A percentile compares a stretch with the other conserved stretches of the same genome.
Evolutionary conservation across 2,113 vertebrate genomes (phyloP).

Genomic region (Ameiurus melas): DNA sequence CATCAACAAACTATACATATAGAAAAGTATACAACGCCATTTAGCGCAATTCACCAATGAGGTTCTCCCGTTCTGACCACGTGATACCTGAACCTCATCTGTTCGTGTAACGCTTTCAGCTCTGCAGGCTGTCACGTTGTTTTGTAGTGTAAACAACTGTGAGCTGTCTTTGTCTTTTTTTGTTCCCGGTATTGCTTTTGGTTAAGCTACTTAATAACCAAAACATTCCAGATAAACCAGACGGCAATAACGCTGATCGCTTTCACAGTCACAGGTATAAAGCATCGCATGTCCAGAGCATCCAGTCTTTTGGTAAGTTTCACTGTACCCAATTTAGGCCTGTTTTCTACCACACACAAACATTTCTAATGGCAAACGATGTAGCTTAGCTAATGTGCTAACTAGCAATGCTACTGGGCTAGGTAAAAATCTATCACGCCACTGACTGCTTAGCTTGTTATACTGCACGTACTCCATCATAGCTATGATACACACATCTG

Average conservation of each 20-base stretch:
- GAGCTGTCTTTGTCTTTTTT: not conserved
- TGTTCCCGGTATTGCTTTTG: not conserved
- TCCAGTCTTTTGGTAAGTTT: constrained; percentile 84
- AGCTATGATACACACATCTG: too few relatives aligned
- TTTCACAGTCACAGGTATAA: constrained; percentile 72
- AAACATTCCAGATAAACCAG: not conserved
- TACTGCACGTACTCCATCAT: too few relatives aligned
- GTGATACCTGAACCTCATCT: not conserved
- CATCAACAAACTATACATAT: not conserved
- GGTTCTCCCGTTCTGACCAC: not conserved
- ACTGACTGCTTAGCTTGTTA: too few relatives aligned
- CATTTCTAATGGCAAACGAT: not conserved
- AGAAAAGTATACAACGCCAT: not conserved
- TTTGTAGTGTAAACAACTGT: not conserved
- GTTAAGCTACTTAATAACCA: not conserved
- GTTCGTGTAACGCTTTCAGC: too few relatives aligned
- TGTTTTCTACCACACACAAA: not conserved
- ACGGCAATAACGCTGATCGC: constrained; percentile 57
- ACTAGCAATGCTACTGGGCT: not conserved
- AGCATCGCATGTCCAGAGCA: constrained; percentile 90
- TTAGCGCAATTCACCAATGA: not conserved
- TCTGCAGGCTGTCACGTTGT: not conserved
- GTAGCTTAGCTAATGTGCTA: not conserved
- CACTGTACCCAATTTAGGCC: not conserved
- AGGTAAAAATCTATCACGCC: too few relatives aligned